These are phyloP conservation scores for Avahi laniger DNA, from an alignment of 2,797 vertebrate genomes.

Conservation along the genomic window DNA sequence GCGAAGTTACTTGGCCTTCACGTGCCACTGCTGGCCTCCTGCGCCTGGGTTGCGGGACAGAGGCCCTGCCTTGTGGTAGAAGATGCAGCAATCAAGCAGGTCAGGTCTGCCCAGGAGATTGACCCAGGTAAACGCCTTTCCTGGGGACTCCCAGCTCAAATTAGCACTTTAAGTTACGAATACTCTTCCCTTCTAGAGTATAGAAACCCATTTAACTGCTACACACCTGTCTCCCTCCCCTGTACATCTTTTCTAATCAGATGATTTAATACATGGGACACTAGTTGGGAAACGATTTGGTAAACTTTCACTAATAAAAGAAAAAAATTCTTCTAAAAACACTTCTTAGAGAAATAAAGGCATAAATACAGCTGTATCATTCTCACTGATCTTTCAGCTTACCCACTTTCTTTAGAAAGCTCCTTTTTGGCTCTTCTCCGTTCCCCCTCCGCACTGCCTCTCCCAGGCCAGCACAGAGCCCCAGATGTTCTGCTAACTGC, in stretches of 20 bases:
- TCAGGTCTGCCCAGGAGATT: background rate
- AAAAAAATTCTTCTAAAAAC: background rate
- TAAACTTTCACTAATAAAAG: background rate
- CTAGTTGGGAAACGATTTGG: background rate
- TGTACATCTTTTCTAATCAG: background rate
- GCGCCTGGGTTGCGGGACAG: background rate
- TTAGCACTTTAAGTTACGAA: background rate
- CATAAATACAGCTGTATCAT: background rate
- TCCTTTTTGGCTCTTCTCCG: background rate
- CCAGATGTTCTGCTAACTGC: background rate
- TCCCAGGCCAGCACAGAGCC: background rate
- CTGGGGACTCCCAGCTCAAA: background rate
- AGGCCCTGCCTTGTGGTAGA: background rate
- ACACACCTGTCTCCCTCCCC: background rate
- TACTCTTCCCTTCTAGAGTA: background rate
- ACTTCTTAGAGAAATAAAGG: background rate
- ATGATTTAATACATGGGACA: background rate
- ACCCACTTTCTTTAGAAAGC: background rate
- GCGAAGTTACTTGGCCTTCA: background rate
- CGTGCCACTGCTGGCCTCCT: rapidly evolving
- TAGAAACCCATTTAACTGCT: background rate
- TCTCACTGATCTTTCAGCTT: background rate
- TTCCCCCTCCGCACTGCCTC: background rate
- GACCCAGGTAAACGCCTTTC: background rate
- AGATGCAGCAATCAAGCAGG: background rate